phyloP scores from a whole-genome alignment of 2,797 vertebrate genomes.

The Myotis vivesi region DNA sequence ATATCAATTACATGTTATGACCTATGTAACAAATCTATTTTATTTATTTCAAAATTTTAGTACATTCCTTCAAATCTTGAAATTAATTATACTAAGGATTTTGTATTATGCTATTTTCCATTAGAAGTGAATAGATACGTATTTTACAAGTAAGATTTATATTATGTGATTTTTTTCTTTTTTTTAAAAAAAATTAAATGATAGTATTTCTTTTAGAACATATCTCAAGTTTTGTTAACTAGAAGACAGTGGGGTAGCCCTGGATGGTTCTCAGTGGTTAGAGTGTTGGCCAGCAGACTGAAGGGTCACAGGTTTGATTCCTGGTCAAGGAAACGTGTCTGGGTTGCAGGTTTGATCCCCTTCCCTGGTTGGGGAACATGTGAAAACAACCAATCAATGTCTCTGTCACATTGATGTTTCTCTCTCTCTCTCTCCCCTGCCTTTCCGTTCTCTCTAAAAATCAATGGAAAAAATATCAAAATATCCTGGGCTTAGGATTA shows the following conservation, averaged over 20 bases:
- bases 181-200: background rate
- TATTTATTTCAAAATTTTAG: background rate
- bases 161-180: background rate
- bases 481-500: background rate
- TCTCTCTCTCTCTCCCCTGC: background rate
- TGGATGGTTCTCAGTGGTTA: too few species aligned
- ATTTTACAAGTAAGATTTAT: background rate
- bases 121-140: background rate
- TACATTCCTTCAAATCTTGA: conserved; percentile 7
- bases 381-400: too few species aligned
- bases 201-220: background rate
- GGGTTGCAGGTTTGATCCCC: too few species aligned
- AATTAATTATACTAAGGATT: background rate
- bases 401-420: too few species aligned
- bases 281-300: too few species aligned
- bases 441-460: background rate
- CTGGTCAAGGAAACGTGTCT: too few species aligned
- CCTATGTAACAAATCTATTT: background rate
- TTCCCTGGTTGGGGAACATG: too few species aligned
- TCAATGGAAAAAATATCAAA: background rate
- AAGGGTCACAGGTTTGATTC: too few species aligned
- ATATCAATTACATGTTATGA: background rate
- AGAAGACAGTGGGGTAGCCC: background rate
- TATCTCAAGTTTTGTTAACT: conserved; percentile 6
- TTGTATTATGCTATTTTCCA: background rate